Conservation (phyloP, 1,140 invertebrate species). For the Ceratosolen fusciceps region DNA sequence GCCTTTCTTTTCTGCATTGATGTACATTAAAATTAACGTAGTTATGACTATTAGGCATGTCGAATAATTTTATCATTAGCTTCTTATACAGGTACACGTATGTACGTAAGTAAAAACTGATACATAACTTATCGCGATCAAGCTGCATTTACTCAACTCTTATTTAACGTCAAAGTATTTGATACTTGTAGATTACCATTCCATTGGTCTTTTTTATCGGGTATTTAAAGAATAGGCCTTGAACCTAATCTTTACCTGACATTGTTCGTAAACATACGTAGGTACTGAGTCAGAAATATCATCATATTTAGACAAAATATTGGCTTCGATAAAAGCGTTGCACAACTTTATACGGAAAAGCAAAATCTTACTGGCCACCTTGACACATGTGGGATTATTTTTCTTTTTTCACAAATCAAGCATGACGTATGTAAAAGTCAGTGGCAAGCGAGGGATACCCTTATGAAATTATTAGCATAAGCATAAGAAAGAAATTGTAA, state of each 20-base stretch:
- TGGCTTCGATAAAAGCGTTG: not conserved
- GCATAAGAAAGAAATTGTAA: not conserved
- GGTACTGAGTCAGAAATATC: not conserved
- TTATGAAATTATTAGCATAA: constrained; percentile 2
- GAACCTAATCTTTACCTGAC: constrained; percentile 1
- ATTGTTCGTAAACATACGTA: constrained; percentile 6
- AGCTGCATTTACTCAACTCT: constrained; percentile 50
- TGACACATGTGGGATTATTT: constrained; percentile 1
- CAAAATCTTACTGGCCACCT: not conserved
- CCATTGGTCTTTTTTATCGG: constrained; percentile 8
- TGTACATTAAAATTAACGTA: not conserved
- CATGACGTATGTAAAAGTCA: not conserved
- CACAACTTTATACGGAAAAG: not conserved
- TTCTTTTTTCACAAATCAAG: not conserved
- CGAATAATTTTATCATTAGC: not conserved
- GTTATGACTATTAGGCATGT: not conserved
- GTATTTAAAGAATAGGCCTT: constrained; percentile 14
- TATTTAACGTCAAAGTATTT: constrained; percentile 7
- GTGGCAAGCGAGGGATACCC: not conserved
- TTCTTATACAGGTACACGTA: not conserved
- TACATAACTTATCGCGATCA: constrained; percentile 34
- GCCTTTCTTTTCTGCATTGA: too few species aligned
- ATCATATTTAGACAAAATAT: not conserved
- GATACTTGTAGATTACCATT: constrained; percentile 8
- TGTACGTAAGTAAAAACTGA: not conserved